phyloP scores from a whole-genome alignment of 2,797 vertebrate species.

The Rhynchonycteris naso region DNA sequence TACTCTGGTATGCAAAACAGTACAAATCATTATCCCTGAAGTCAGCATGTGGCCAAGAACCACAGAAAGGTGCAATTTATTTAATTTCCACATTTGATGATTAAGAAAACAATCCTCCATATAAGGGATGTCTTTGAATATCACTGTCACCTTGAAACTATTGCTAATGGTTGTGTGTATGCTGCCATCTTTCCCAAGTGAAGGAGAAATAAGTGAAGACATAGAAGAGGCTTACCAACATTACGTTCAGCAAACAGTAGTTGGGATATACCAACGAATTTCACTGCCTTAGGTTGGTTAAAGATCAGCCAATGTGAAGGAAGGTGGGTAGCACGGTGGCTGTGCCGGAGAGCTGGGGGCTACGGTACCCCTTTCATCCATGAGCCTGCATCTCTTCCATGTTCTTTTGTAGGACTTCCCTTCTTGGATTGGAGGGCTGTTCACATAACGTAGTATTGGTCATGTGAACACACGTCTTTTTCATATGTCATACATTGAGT shows the following conservation, averaged over 20 bases:
- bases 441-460: not conserved
- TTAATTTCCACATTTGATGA: constrained; percentile 32
- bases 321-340: not conserved
- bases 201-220: not conserved
- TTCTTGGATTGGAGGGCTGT: not conserved
- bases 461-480: not conserved
- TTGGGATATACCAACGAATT: not conserved
- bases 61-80: not conserved
- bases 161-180: not conserved
- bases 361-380: not conserved
- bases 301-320: not conserved
- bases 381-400: not conserved
- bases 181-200: not conserved
- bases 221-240: not conserved
- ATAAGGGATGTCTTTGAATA: not conserved
- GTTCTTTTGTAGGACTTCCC: not conserved
- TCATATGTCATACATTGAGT: not conserved
- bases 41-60: not conserved
- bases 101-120: not conserved
- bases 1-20: not conserved
- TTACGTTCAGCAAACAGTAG: not conserved
- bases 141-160: constrained; percentile 12
- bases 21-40: not conserved
- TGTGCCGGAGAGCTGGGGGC: not conserved
- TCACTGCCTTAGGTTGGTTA: not conserved